These are phyloP conservation scores for Phyllostomus discolor DNA, from an alignment of 2,113 vertebrate species.

Conservation along the genomic window DNA sequence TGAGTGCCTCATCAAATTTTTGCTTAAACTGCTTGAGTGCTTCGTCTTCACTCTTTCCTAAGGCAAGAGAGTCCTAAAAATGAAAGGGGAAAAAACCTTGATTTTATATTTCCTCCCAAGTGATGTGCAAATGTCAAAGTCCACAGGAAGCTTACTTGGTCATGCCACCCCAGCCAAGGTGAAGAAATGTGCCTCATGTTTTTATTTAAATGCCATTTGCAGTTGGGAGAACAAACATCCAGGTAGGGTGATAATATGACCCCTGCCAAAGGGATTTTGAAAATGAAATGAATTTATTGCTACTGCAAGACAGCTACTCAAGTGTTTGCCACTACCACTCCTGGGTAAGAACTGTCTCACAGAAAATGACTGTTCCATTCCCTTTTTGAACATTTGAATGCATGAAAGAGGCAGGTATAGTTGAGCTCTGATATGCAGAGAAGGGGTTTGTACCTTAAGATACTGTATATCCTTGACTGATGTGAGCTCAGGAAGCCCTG, in stretches of 20 bases:
- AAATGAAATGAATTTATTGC: not conserved
- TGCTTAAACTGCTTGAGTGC: slow-evolving; percentile 98
- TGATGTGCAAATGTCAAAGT: not conserved
- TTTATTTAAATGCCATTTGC: not conserved
- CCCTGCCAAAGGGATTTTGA: not conserved
- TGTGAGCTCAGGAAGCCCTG: slow-evolving; percentile 96
- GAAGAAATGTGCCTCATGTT: not conserved
- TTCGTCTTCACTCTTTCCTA: slow-evolving; percentile 97
- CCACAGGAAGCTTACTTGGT: not conserved
- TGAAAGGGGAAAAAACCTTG: not conserved
- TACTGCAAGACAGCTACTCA: not conserved
- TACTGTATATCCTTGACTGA: slow-evolving; percentile 99
- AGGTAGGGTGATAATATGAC: not conserved
- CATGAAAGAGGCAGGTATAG: not conserved
- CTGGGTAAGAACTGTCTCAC: not conserved
- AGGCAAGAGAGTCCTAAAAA: slow-evolving; percentile 92
- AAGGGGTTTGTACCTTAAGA: slow-evolving; percentile 88
- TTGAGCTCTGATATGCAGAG: not conserved
- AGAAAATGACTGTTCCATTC: not conserved
- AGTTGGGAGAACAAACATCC: not conserved
- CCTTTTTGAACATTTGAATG: not conserved
- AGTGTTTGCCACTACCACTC: not conserved
- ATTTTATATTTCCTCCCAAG: not conserved
- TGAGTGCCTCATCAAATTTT: slow-evolving; percentile 97
- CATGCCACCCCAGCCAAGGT: too few species aligned